Evolutionary conservation across 2,797 vertebrate genomes (phyloP), one percentile per base, ranked within the genome.

Genomic region (Melanotaenia maccullochi): DNA sequence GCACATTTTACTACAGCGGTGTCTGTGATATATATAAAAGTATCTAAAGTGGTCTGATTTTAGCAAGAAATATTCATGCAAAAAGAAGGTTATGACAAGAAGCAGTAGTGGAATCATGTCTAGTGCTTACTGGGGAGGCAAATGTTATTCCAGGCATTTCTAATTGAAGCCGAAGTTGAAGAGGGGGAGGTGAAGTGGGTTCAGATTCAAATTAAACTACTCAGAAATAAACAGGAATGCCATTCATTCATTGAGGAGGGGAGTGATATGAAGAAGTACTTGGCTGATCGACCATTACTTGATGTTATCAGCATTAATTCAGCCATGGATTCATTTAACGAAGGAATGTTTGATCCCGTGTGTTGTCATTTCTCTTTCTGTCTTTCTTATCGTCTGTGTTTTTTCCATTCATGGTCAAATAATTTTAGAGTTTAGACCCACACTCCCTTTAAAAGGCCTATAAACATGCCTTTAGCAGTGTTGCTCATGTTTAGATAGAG

Each of bases 361-460:
- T 20, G 59, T 36, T n/a, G 11, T 18, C 42, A 22, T 35, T 68
- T 32, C 35, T 58, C 33, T 74, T 75, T 22, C 20, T 49, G 47
- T 61, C 60, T 75, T 62, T 68, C n/a, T 52, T 12, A 4, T 58
- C 42, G 30, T 44, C 44, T 20, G 16, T 47, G 20, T 47, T 71
- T 20, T 75, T 13, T 79, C 76, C 78, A 85, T 76, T 86, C 80
- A 83, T 74, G 81, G 75, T 40, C 47, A 82, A 42, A 78, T 68
- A 14, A 60, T 30, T 9, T 65, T 16, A 12, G 55, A 28, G 35
- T 56, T 74, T 30, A 59, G 64, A 64, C 18, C 13, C 0, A 35
- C 20, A 4, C 57, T 68, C 81, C 69, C 65, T 32, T 59, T 65
- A 71, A 66, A 77, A 67, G 52, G 9, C 61, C 40, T 61, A 60